Evolutionary conservation across 2,113 vertebrate genomes (phyloP).

Genomic region (Phrynosoma platyrhinos): DNA sequence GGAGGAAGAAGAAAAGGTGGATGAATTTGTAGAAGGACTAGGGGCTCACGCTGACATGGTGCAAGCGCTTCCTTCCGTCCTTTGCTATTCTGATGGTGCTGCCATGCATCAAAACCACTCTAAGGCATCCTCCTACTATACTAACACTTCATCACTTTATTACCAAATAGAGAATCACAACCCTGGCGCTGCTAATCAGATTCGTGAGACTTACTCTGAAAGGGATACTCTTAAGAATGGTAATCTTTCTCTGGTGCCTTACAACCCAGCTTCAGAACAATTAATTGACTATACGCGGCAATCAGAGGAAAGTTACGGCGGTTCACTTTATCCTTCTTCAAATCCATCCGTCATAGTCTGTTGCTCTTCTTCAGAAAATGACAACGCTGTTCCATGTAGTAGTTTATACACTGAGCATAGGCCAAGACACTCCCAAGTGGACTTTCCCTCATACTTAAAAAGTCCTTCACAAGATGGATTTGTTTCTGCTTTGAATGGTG

Average conservation of each 20-base stretch:
- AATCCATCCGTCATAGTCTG: constrained; percentile 84
- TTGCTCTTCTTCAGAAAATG: constrained; percentile 85
- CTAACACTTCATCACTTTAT: constrained; percentile 89
- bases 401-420: constrained; percentile 83
- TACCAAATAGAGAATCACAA: constrained; percentile 91
- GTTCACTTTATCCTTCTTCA: constrained; percentile 83
- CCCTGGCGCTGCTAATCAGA: constrained; percentile 79
- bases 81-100: constrained; percentile 88
- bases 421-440: constrained; percentile 82
- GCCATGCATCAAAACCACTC: constrained; percentile 86
- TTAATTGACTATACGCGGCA: constrained; percentile 85
- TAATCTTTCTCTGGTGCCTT: constrained; percentile 85
- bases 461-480: constrained; percentile 87
- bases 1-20: constrained; percentile 84
- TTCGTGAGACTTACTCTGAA: constrained; percentile 86
- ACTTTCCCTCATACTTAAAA: constrained; percentile 95
- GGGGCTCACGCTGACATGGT: constrained; percentile 79
- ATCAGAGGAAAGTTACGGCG: constrained; percentile 79
- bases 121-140: constrained; percentile 85
- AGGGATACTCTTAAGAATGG: constrained; percentile 82
- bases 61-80: constrained; percentile 86
- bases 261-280: constrained; percentile 86
- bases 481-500: constrained; percentile 81
- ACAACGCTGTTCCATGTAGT: constrained; percentile 80
- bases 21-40: constrained; percentile 83